Percentiles rank a stretch among this genome's conserved stretches.
These are phyloP conservation scores for Malacosoma neustria DNA, from an alignment of 2,888 invertebrate species.

Conservation along the genomic window DNA sequence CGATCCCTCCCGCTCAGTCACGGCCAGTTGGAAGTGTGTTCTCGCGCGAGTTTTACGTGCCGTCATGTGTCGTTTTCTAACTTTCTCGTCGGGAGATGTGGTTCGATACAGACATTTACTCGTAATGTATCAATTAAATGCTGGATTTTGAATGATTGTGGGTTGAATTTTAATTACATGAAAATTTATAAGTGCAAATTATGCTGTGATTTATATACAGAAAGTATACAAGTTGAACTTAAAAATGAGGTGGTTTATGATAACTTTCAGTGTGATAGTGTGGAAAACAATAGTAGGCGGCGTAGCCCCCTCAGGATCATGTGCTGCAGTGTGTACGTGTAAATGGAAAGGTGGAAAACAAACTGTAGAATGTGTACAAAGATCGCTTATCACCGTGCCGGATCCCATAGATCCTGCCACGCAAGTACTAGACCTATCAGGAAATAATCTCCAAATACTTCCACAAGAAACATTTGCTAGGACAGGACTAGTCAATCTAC, in stretches of 20 bases:
- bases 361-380: constrained; percentile 92
- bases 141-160: constrained; percentile 29
- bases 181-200: constrained; percentile 1
- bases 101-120: constrained; percentile 57
- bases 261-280: constrained; percentile 61
- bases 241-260: constrained; percentile 66
- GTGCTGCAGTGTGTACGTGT: constrained; percentile 88
- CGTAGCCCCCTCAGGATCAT: constrained; percentile 74
- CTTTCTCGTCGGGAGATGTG: constrained; percentile 74
- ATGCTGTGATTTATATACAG: background rate
- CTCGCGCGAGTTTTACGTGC: constrained; percentile 60
- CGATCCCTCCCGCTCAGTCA: constrained; percentile 66
- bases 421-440: constrained; percentile 92
- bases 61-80: constrained; percentile 78
- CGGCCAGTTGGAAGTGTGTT: constrained; percentile 22
- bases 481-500: constrained; percentile 88
- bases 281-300: constrained; percentile 54
- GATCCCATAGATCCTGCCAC: constrained; percentile 90
- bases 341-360: constrained; percentile 97
- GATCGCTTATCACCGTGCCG: constrained; percentile 88
- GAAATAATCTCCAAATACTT: constrained; percentile 89
- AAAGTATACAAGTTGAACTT: constrained; percentile 4
- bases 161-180: constrained; percentile 9
- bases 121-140: constrained; percentile 31
- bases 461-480: constrained; percentile 88